phyloP scores from a whole-genome alignment of 2,797 vertebrate genomes.

The Lithobates pipiens region DNA sequence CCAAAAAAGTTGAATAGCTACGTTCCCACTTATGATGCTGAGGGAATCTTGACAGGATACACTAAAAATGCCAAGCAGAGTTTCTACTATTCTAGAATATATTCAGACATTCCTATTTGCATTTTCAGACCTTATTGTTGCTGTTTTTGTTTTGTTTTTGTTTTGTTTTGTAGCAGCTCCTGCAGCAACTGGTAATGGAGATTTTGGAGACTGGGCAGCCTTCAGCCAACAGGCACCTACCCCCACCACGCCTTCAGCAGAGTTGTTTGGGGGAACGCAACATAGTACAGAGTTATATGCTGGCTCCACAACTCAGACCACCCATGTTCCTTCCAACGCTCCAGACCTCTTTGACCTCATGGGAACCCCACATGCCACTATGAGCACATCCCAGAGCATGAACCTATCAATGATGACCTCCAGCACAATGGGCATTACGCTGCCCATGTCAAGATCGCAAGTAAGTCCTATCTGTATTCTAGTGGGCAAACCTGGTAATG shows the following conservation, averaged over 20 bases:
- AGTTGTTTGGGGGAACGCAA: constrained; percentile 75
- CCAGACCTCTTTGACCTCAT: constrained; percentile 92
- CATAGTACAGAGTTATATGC: constrained; percentile 80
- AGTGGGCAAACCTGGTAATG: not conserved
- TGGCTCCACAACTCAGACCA: constrained; percentile 71
- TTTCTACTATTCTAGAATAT: too few species aligned
- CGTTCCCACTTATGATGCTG: too few species aligned
- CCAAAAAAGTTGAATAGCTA: too few species aligned
- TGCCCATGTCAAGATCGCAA: constrained; percentile 90
- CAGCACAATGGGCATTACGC: constrained; percentile 77
- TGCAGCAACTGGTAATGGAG: constrained; percentile 83
- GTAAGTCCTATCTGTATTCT: constrained; percentile 70
- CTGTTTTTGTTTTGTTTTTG: not conserved
- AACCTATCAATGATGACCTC: constrained; percentile 91
- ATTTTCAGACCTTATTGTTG: too few species aligned
- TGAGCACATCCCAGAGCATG: constrained; percentile 92
- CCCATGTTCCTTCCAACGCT: constrained; percentile 76
- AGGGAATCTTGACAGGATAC: too few species aligned
- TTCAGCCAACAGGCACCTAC: constrained; percentile 84
- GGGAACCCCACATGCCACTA: constrained; percentile 84
- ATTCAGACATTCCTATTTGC: not conserved
- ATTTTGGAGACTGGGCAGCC: constrained; percentile 96
- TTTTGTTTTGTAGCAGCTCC: constrained; percentile 65
- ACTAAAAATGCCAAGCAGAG: too few species aligned
- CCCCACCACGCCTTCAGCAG: constrained; percentile 74